Conservation (phyloP, 2,888 invertebrate genomes). For the Poecilobothrus nobilitatus region DNA sequence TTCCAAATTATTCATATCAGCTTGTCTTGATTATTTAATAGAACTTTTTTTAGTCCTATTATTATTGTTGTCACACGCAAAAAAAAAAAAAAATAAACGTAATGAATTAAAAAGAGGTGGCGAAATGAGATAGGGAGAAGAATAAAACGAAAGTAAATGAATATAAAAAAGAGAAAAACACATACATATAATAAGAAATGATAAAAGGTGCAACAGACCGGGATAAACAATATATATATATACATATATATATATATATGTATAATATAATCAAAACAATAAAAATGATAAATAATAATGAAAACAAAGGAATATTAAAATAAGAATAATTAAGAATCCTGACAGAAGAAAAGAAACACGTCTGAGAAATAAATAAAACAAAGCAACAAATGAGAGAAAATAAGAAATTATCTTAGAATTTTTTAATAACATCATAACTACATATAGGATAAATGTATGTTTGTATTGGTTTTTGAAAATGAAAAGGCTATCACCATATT, state of each 20-base stretch:
- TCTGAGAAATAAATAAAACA: too few relatives aligned
- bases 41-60: background rate
- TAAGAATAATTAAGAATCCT: too few relatives aligned
- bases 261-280: background rate
- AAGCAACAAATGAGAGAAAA: too few relatives aligned
- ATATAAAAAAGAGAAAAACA: background rate
- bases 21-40: conserved; percentile 4
- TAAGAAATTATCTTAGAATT: too few relatives aligned
- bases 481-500: too few relatives aligned
- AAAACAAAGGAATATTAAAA: too few relatives aligned
- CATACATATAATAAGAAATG: too few relatives aligned
- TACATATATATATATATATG: background rate
- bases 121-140: background rate
- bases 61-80: background rate
- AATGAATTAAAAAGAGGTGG: background rate
- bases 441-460: too few relatives aligned
- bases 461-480: too few relatives aligned
- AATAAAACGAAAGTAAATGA: background rate
- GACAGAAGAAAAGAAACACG: too few relatives aligned
- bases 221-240: background rate
- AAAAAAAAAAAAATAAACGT: background rate
- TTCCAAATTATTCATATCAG: conserved; percentile 1
- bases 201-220: background rate
- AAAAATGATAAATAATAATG: too few relatives aligned
- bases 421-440: too few relatives aligned